phyloP scores from a whole-genome alignment of 2,113 vertebrate species.

The Channa argus region DNA sequence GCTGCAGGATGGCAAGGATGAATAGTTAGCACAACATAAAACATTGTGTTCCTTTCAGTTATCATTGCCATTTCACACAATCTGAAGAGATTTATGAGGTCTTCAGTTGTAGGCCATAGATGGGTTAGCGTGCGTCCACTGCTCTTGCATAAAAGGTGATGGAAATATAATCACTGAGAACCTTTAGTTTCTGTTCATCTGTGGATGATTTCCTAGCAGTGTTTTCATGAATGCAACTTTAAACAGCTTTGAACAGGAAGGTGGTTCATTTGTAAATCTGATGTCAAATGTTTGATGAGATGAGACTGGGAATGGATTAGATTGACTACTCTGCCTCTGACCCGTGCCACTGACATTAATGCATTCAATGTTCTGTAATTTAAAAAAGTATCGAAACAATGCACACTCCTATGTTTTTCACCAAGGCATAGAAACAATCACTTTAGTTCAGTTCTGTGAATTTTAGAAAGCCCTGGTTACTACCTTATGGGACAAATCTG shows the following conservation, averaged over 20 bases:
- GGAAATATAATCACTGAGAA: neutral
- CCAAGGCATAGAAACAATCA: neutral
- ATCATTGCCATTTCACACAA: neutral
- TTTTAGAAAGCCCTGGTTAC: conserved; percentile 34
- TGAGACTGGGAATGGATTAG: conserved; percentile 10
- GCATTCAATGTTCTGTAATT: too few relatives aligned
- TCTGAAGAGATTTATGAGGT: neutral
- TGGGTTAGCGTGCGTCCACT: neutral
- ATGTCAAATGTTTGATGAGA: conserved; percentile 69
- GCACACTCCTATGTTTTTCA: too few relatives aligned
- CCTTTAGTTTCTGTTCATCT: neutral
- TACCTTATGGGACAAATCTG: conserved; percentile 32
- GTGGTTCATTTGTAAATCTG: conserved; percentile 52
- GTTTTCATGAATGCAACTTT: neutral
- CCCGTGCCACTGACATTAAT: conserved; percentile 6
- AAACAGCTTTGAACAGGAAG: conserved; percentile 28
- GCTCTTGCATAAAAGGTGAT: neutral
- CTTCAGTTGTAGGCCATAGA: neutral
- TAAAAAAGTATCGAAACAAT: too few relatives aligned
- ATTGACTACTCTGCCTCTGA: conserved; percentile 41
- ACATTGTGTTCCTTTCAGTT: too few relatives aligned
- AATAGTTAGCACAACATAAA: too few relatives aligned
- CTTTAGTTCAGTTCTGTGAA: conserved; percentile 27
- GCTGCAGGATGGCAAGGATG: too few relatives aligned
- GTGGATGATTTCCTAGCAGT: neutral